A percentile compares a stretch with the other conserved stretches of the same genome.
These are phyloP conservation scores for Nebria salina DNA, from an alignment of 2,888 invertebrate species.

Conservation along the genomic window DNA sequence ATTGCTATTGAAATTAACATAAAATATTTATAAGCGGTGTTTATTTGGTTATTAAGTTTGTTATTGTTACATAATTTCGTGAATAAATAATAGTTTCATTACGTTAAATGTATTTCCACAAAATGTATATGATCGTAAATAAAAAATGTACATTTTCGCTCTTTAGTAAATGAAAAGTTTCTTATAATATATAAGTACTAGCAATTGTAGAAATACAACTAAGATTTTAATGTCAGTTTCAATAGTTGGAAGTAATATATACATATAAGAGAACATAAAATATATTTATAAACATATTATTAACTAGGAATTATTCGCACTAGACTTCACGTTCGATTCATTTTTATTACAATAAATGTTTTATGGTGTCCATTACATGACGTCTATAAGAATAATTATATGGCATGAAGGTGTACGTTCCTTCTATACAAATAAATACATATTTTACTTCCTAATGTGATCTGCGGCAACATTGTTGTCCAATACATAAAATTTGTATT, in stretches of 20 bases:
- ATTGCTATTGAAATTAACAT: not conserved
- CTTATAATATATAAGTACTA: too few species aligned
- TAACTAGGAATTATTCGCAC: not conserved
- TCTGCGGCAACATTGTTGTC: not conserved
- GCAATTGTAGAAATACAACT: too few species aligned
- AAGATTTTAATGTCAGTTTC: not conserved
- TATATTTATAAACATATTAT: slow-evolving; percentile 1
- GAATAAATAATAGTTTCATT: not conserved
- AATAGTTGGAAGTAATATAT: not conserved
- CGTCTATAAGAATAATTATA: not conserved
- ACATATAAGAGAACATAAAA: not conserved
- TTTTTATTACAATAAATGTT: not conserved
- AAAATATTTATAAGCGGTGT: not conserved
- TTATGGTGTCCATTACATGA: not conserved
- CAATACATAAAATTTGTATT: too few species aligned
- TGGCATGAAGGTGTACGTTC: not conserved
- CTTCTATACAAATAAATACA: not conserved
- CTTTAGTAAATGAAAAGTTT: too few species aligned
- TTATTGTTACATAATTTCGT: not conserved
- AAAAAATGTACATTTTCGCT: too few species aligned
- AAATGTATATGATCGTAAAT: too few species aligned
- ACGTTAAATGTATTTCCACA: too few species aligned
- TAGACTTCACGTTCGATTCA: not conserved
- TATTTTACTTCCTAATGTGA: not conserved
- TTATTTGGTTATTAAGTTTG: not conserved